Conservation (phyloP, 2,888 invertebrate genomes). For the Axea sp. region DNA sequence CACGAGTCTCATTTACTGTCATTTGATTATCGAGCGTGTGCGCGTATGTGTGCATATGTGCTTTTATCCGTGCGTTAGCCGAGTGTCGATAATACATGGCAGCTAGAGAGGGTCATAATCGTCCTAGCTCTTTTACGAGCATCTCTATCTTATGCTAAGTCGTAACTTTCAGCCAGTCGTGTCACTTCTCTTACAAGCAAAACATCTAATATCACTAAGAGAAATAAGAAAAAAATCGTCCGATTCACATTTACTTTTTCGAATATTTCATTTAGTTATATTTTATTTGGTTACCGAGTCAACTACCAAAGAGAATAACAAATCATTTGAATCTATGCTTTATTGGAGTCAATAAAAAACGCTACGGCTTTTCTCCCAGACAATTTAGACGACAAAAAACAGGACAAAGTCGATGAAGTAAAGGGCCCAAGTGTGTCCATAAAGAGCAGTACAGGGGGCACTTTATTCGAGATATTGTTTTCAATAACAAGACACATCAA, state of each 20-base stretch:
- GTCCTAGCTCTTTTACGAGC: slow-evolving; percentile 52
- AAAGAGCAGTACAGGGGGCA: slow-evolving; percentile 53
- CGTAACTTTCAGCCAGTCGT: slow-evolving; percentile 19
- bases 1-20: slow-evolving; percentile 22
- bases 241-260: too few relatives aligned
- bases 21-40: neutral
- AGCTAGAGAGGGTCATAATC: slow-evolving; percentile 40
- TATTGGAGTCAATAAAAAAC: slow-evolving; percentile 37
- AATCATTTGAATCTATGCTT: neutral
- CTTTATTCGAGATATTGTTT: slow-evolving; percentile 76
- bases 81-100: slow-evolving; percentile 32
- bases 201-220: slow-evolving; percentile 7
- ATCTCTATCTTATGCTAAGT: slow-evolving; percentile 40
- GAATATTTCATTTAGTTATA: slow-evolving; percentile 2
- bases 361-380: neutral
- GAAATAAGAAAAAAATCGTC: slow-evolving; percentile 18
- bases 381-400: slow-evolving; percentile 33
- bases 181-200: neutral
- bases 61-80: slow-evolving; percentile 38
- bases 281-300: neutral
- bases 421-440: slow-evolving; percentile 46
- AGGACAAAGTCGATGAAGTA: slow-evolving; percentile 35
- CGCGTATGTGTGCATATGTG: slow-evolving; percentile 21
- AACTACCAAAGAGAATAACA: slow-evolving; percentile 2
- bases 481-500: slow-evolving; percentile 77